Percentiles rank a stretch among this genome's conserved stretches.
These are phyloP conservation scores for Stichodactyla mertensii DNA, from an alignment of 64 coral and sea anemone species.

Conservation along the genomic window DNA sequence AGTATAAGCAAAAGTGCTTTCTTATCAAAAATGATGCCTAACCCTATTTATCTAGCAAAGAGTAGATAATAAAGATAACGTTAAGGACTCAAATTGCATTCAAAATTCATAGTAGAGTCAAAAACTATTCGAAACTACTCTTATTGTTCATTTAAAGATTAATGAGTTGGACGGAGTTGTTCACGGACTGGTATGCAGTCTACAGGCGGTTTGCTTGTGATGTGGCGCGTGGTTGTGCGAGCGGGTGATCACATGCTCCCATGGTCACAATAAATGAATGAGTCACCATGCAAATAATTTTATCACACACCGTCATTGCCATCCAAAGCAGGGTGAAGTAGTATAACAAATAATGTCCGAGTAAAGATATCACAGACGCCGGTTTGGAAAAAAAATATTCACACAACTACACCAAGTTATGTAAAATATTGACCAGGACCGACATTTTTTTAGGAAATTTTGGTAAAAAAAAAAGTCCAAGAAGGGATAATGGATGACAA, in stretches of 20 bases:
- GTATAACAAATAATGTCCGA: neutral
- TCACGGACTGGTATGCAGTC: neutral
- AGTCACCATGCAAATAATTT: constrained; percentile 22
- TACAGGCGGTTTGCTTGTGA: neutral
- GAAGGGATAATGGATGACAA: neutral
- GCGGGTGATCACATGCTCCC: constrained; percentile 14
- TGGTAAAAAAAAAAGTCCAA: neutral
- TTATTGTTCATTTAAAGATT: no score
- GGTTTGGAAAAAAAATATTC: neutral
- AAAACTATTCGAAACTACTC: no score
- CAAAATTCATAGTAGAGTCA: no score
- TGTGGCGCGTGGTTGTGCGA: neutral
- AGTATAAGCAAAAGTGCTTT: no score
- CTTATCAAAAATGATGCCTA: no score
- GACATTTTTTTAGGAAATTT: neutral
- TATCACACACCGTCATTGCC: neutral
- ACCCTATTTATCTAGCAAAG: no score
- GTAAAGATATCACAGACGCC: neutral
- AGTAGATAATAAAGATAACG: no score
- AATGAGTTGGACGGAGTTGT: neutral
- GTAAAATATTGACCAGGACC: neutral
- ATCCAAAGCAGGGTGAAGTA: constrained; percentile 7
- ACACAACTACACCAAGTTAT: neutral
- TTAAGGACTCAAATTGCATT: no score
- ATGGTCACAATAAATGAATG: constrained; percentile 14